These are phyloP conservation scores for Drosophila gaucha DNA, from an alignment of 2,888 invertebrate species.

Conservation along the genomic window DNA sequence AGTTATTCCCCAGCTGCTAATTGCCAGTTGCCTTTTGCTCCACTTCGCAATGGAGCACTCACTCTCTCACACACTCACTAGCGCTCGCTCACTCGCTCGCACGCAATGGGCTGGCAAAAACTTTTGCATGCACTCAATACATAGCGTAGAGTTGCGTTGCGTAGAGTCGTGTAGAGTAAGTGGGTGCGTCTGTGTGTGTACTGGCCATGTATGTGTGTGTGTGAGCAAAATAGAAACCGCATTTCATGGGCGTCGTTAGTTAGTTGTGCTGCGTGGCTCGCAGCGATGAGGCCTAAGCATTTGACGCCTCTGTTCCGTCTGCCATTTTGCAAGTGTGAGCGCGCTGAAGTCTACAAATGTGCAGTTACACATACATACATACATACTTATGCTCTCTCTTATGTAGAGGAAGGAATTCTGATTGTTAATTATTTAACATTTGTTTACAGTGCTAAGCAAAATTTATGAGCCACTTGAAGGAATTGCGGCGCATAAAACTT, in stretches of 20 bases:
- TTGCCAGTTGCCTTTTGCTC: conserved; percentile 56
- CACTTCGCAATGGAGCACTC: conserved; percentile 35
- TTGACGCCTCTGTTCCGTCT: conserved; percentile 2
- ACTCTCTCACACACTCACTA: conserved; percentile 10
- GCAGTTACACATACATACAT: conserved; percentile 13
- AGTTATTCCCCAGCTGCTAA: conserved; percentile 43
- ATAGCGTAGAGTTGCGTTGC: conserved; percentile 9
- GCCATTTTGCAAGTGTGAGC: conserved; percentile 22
- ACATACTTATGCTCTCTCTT: background rate
- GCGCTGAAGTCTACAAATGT: background rate
- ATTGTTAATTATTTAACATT: conserved; percentile 20
- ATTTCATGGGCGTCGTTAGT: conserved; percentile 53
- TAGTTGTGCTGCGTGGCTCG: conserved; percentile 13
- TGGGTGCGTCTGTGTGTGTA: background rate
- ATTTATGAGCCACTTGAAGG: conserved; percentile 21
- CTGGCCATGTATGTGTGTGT: conserved; percentile 9
- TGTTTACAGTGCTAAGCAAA: conserved; percentile 16
- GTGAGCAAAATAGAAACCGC: conserved; percentile 71
- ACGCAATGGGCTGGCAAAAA: conserved; percentile 35
- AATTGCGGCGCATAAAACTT: conserved; percentile 16
- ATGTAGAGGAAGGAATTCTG: conserved; percentile 4
- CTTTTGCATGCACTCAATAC: conserved; percentile 48
- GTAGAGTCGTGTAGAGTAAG: conserved; percentile 1
- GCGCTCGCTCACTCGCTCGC: conserved; percentile 9
- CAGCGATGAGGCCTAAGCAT: background rate